Base-by-base conservation (phyloP, 2,888 invertebrate species). In the Pandemis corylana region DNA sequence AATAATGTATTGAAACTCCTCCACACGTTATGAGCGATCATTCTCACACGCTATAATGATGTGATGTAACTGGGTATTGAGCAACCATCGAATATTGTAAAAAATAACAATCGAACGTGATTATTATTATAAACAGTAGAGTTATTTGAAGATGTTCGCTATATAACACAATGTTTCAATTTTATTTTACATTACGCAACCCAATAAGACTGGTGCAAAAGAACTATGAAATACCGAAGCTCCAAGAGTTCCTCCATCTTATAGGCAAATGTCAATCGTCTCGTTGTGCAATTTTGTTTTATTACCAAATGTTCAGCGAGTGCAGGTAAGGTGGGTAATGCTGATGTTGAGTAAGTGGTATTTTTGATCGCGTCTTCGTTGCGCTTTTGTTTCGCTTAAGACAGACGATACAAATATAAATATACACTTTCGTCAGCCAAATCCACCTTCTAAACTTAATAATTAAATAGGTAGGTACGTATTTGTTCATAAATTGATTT, bases 181-280 rank as follows among this genome's bases (percentile, higher is more conserved):
- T 83, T 82, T 68, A 72, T 79, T 83, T 80, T 80, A 75, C 61
- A 78, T 85, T 81, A 81, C 80, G 81, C 79, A 84, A 85, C 72
- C 72, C 63, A 53, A 36, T 73, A 62, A 68, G 67, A 74, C 62
- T 71, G 68, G 69, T 78, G 74, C 78, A 72, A 83, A 83, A 83
- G 78, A 83, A 77, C 82, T 82, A 78, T 80, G 81, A 83, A 84
- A 83, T 83, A 80, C 72, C 78, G 82, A 84, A 82, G 79, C 78
- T 82, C 53, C 80, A 81, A 75, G 81, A 81, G 82, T 84, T 80
- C 82, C 84, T 83, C 80, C 78, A 78, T 84, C 84, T 85, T 85
- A 85, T 84, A 85, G 84, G 85, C 83, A 92, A 92, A 93, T 93
- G 92, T 91, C 93, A 92, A 92, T 91, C 85, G 90, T 85, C 80